Evolutionary conservation across 2,113 vertebrate species (phyloP).

Genomic region (Nansenia antarctica): DNA sequence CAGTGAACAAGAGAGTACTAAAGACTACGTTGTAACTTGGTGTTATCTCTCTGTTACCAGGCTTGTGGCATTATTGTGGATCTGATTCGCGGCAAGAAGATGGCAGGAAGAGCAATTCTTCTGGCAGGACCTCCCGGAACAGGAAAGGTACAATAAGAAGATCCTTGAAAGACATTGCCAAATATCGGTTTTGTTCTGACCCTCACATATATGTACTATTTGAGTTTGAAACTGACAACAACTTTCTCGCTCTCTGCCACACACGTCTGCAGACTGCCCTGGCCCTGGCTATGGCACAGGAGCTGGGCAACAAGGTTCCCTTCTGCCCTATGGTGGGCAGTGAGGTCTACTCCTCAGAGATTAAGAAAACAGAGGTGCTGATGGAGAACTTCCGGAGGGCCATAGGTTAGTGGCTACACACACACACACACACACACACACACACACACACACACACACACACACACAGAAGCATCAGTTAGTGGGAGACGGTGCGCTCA

Average conservation of each 20-base stretch:
- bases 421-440: not conserved
- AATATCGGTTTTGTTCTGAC: not conserved
- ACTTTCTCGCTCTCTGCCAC: not conserved
- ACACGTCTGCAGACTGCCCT: slow-evolving; percentile 84
- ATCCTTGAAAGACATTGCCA: no score
- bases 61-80: slow-evolving; percentile 97
- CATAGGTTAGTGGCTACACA: slow-evolving; percentile 82
- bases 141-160: slow-evolving; percentile 86
- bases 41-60: slow-evolving; percentile 68
- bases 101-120: slow-evolving; percentile 94
- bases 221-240: no score
- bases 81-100: slow-evolving; percentile 96
- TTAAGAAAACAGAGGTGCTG: slow-evolving; percentile 98
- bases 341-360: slow-evolving; percentile 97
- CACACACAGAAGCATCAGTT: not conserved
- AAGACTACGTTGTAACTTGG: no score
- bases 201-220: not conserved
- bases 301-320: slow-evolving; percentile 96
- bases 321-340: slow-evolving; percentile 99
- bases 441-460: not conserved
- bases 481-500: not conserved
- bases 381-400: slow-evolving; percentile 99
- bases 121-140: slow-evolving; percentile 96
- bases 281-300: slow-evolving; percentile 94
- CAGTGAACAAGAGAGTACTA: no score